Percentiles rank a stretch among this genome's conserved stretches.
Evolutionary conservation across 92 coral and sea anemone species (phyloP).

Genomic region (Porites cylindrica): DNA sequence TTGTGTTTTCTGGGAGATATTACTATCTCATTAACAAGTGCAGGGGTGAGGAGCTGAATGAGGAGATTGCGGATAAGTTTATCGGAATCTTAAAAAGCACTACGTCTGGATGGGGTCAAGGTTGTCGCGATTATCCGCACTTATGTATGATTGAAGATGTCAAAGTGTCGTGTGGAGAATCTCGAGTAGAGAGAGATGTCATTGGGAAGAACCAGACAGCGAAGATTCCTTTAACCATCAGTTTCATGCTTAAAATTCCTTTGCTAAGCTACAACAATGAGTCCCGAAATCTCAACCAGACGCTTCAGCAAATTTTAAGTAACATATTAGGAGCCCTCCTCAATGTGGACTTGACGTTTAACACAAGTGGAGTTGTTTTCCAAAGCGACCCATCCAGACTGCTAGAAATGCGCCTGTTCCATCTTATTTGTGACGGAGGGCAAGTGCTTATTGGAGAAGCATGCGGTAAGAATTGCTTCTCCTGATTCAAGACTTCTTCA

Average conservation of each 20-base stretch:
- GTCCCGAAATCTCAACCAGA: conserved; percentile 22
- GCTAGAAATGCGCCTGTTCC: neutral
- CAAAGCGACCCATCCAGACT: conserved; percentile 14
- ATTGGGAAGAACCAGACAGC: neutral
- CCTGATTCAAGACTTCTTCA: neutral
- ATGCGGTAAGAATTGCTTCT: conserved; percentile 47
- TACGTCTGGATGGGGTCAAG: conserved; percentile 1
- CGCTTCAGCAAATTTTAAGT: neutral
- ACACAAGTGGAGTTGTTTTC: conserved; percentile 50
- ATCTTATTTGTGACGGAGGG: conserved; percentile 42
- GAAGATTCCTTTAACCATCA: neutral
- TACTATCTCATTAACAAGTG: conserved; percentile 27
- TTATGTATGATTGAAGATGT: conserved; percentile 39
- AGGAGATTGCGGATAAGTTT: neutral
- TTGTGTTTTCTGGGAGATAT: neutral
- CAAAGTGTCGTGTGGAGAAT: conserved; percentile 26
- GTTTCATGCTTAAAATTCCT: neutral
- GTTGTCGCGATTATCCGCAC: neutral
- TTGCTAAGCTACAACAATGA: neutral
- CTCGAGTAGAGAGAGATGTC: conserved; percentile 18
- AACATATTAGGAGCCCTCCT: conserved; percentile 29
- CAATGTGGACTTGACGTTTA: conserved; percentile 32
- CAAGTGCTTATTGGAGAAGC: conserved; percentile 34
- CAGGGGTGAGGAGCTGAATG: neutral
- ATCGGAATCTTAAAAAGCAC: neutral